Percentiles rank a stretch among this genome's conserved stretches.
Conservation (phyloP, 2,113 vertebrate genomes). For the Melospiza melodia region DNA sequence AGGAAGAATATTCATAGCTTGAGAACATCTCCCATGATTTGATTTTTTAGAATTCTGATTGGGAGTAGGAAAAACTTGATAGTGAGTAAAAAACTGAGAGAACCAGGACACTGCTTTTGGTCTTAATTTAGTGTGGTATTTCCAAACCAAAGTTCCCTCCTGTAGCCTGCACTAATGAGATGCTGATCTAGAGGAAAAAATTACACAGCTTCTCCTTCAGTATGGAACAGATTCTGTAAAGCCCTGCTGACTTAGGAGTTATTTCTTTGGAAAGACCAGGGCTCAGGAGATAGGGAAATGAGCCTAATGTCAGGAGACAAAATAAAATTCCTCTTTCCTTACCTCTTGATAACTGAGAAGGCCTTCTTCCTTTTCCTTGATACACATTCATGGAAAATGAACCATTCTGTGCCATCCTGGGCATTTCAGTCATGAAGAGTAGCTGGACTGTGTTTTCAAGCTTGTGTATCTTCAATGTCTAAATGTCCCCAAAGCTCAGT, state of each 20-base stretch:
- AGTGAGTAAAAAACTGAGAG: background rate
- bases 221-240: background rate
- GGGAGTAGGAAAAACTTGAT: background rate
- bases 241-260: background rate
- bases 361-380: background rate
- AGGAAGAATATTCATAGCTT: background rate
- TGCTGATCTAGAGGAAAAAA: background rate
- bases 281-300: background rate
- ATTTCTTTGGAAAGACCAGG: background rate
- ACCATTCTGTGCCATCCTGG: background rate
- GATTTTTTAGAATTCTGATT: background rate
- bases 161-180: background rate
- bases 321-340: background rate
- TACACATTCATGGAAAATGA: background rate
- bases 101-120: background rate
- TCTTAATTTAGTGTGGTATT: background rate
- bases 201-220: background rate
- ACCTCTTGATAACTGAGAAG: background rate
- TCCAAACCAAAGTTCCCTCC: background rate
- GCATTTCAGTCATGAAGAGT: background rate
- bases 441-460: background rate
- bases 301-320: background rate
- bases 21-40: background rate
- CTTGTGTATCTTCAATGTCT: background rate
- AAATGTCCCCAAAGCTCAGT: background rate